Conservation (phyloP, 2,797 vertebrate genomes). For the Sebastes hubbsi region DNA sequence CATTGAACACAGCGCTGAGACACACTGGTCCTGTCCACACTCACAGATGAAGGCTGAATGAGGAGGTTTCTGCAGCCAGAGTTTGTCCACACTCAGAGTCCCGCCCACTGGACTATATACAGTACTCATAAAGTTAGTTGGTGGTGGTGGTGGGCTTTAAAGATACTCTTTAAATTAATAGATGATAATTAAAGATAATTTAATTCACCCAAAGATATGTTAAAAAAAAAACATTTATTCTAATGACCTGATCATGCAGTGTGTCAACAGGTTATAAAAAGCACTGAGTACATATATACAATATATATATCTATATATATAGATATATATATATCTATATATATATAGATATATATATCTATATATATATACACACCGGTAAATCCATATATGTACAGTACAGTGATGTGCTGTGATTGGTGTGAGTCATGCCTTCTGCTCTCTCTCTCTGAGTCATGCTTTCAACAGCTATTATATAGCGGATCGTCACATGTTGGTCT, state of each 20-base stretch:
- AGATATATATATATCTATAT: not conserved
- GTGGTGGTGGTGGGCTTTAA: not conserved
- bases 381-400: not conserved
- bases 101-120: constrained; percentile 62
- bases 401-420: not conserved
- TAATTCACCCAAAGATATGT: not conserved
- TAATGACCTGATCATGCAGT: not conserved
- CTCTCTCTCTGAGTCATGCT: constrained; percentile 4
- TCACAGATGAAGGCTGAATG: constrained; percentile 38
- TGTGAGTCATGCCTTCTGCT: constrained; percentile 11
- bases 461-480: not conserved
- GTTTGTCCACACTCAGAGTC: constrained; percentile 35
- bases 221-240: not conserved
- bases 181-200: no score
- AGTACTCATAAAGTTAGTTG: constrained; percentile 32
- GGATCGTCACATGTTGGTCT: not conserved
- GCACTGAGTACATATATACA: not conserved
- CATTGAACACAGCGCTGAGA: constrained; percentile 29
- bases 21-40: not conserved
- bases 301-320: not conserved
- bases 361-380: not conserved
- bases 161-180: not conserved
- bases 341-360: not conserved
- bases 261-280: constrained; percentile 8
- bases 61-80: not conserved